A percentile compares a stretch with the other conserved stretches of the same genome.
Evolutionary conservation across 2,113 vertebrate genomes (phyloP).

Genomic region (Menura novaehollandiae): DNA sequence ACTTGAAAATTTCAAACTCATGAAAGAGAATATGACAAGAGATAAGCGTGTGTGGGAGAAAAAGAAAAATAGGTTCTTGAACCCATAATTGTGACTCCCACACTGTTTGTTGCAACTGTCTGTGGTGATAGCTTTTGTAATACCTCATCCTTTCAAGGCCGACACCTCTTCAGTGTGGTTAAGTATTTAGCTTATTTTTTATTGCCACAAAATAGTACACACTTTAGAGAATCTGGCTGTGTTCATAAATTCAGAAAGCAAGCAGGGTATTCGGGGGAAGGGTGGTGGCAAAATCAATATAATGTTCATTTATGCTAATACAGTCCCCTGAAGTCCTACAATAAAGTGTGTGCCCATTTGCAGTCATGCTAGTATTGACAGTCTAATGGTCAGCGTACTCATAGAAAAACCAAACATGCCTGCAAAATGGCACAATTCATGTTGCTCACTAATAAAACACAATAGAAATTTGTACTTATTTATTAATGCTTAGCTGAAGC

Average conservation of each 20-base stretch:
- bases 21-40: slow-evolving; percentile 63
- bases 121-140: slow-evolving; percentile 61
- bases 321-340: background rate
- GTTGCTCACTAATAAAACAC: background rate
- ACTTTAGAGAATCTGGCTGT: background rate
- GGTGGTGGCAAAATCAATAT: background rate
- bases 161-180: background rate
- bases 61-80: slow-evolving; percentile 69
- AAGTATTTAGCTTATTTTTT: slow-evolving; percentile 19
- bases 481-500: background rate
- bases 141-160: slow-evolving; percentile 48
- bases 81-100: slow-evolving; percentile 76
- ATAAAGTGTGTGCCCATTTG: background rate
- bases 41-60: slow-evolving; percentile 66
- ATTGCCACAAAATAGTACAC: background rate
- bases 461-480: background rate
- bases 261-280: background rate
- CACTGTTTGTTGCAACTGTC: slow-evolving; percentile 70
- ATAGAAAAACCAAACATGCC: background rate
- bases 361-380: background rate
- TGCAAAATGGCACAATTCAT: background rate
- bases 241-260: background rate
- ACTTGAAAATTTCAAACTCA: slow-evolving; percentile 54
- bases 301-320: background rate
- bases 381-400: background rate